Conservation (phyloP, 2,113 vertebrate species). For the Neolamprologus kungweensis region DNA sequence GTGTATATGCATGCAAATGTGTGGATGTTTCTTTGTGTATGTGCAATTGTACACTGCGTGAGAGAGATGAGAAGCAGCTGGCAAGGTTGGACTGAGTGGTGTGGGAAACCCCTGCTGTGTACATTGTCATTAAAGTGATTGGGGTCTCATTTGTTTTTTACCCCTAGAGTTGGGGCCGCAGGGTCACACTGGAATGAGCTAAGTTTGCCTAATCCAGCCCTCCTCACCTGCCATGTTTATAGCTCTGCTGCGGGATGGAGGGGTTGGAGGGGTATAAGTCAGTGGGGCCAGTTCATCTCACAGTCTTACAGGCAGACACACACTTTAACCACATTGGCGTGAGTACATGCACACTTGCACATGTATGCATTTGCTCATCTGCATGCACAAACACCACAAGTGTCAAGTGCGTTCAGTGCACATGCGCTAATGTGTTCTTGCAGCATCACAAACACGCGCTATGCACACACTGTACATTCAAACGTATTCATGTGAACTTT, state of each 20-base stretch:
- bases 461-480: background rate
- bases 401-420: background rate
- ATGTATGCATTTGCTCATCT: background rate
- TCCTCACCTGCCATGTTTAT: slow-evolving; percentile 58
- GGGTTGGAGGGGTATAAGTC: background rate
- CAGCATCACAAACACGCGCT: background rate
- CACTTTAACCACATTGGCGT: background rate
- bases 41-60: slow-evolving; percentile 10
- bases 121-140: slow-evolving; percentile 56
- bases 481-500: background rate
- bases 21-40: background rate
- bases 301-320: slow-evolving; percentile 33
- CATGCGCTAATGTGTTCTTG: background rate
- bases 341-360: slow-evolving; percentile 4
- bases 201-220: slow-evolving; percentile 31
- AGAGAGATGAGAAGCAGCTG: slow-evolving; percentile 61
- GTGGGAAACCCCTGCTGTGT: slow-evolving; percentile 38
- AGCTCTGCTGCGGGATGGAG: slow-evolving; percentile 11
- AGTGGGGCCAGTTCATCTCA: slow-evolving; percentile 39
- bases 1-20: background rate
- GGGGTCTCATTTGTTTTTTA: slow-evolving; percentile 48
- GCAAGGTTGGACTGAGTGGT: slow-evolving; percentile 33
- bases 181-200: slow-evolving; percentile 7
- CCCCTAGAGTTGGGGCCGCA: slow-evolving; percentile 48
- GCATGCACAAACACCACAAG: background rate